A percentile compares a stretch with the other conserved stretches of the same genome.
Conservation (phyloP, 2,888 invertebrate species). For the Pardosa pseudoannulata region DNA sequence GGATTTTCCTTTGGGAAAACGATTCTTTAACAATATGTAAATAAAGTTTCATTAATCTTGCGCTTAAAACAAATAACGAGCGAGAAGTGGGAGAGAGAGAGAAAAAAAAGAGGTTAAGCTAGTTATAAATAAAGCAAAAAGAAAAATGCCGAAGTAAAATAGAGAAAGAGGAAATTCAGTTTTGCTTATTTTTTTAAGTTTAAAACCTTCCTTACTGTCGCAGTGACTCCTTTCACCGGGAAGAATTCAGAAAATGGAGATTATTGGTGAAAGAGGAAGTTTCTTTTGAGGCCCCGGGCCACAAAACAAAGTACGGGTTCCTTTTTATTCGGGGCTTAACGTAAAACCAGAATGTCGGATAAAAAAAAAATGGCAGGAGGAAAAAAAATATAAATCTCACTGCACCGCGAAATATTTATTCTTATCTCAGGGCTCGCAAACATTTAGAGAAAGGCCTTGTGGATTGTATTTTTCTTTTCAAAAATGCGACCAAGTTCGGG, state of each 20-base stretch:
- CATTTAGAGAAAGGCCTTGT: constrained; percentile 38
- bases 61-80: constrained; percentile 9
- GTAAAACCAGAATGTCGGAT: constrained; percentile 28
- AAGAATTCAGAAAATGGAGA: constrained; percentile 56
- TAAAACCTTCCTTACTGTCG: neutral
- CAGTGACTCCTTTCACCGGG: neutral
- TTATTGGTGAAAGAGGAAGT: constrained; percentile 42
- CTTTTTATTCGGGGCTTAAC: constrained; percentile 64
- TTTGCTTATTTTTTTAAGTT: neutral
- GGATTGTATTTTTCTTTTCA: constrained; percentile 32
- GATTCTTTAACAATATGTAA: constrained; percentile 6
- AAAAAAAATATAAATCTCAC: constrained; percentile 18
- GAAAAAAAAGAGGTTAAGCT: neutral
- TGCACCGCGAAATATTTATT: constrained; percentile 48
- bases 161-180: constrained; percentile 1
- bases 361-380: neutral
- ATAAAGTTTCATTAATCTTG: constrained; percentile 4
- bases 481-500: constrained; percentile 16
- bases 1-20: neutral
- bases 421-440: constrained; percentile 46
- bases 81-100: neutral
- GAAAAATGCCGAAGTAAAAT: neutral
- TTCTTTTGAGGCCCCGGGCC: constrained; percentile 48
- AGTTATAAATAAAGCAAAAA: neutral
- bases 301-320: constrained; percentile 54